A percentile compares a stretch with the other conserved stretches of the same genome.
These are phyloP conservation scores for Paracentrotus lividus DNA, from an alignment of 53 echinoderm and acorn worm species.

Conservation along the genomic window DNA sequence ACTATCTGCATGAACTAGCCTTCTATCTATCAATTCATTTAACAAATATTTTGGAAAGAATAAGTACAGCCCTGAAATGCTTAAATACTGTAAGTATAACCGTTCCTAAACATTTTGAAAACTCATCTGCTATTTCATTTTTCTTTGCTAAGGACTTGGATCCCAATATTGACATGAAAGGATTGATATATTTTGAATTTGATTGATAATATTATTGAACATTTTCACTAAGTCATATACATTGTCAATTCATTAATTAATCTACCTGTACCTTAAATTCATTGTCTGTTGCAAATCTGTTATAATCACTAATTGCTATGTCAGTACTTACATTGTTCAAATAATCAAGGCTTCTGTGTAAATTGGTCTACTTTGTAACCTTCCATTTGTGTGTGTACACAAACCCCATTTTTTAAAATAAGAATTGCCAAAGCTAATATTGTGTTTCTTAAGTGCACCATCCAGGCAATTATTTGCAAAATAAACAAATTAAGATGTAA, in stretches of 20 bases:
- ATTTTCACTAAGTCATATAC: too few species aligned
- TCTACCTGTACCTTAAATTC: too few species aligned
- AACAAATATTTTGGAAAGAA: not conserved
- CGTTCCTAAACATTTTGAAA: not conserved
- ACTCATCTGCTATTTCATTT: not conserved
- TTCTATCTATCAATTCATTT: not conserved
- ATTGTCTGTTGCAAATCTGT: not conserved
- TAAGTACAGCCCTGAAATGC: too few species aligned
- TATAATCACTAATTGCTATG: not conserved
- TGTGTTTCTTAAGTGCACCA: not conserved
- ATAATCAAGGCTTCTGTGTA: not conserved
- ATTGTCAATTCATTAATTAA: too few species aligned
- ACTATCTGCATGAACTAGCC: not conserved
- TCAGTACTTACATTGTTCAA: not conserved
- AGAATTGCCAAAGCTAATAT: not conserved
- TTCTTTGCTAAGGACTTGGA: not conserved
- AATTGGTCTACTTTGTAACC: not conserved
- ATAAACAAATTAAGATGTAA: not conserved
- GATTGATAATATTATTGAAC: too few species aligned
- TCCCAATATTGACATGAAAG: not conserved
- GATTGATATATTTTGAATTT: too few species aligned
- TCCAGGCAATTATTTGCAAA: not conserved
- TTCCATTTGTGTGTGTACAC: not conserved
- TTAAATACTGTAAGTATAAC: conserved; percentile 19
- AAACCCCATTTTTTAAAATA: not conserved